phyloP scores from a whole-genome alignment of 2,888 invertebrate species.

The Pyrrhia umbra region DNA sequence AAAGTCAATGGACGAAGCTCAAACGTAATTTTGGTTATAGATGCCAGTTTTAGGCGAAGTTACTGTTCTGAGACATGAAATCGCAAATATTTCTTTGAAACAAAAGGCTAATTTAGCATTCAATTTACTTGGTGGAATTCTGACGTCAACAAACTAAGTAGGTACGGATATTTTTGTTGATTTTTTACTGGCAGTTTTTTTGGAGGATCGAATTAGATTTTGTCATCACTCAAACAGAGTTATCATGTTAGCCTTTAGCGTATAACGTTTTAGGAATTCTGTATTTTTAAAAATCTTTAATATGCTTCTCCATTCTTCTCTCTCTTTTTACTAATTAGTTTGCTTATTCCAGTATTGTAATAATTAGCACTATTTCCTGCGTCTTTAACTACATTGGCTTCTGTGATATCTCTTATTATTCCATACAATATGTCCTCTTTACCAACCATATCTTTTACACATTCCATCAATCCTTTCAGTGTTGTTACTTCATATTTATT shows the following conservation, averaged over 20 bases:
- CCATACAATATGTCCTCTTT: background rate
- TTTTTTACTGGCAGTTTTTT: conserved; percentile 4
- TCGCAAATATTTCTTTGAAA: background rate
- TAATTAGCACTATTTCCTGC: background rate
- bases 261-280: background rate
- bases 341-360: background rate
- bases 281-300: too few species aligned
- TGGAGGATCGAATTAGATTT: background rate
- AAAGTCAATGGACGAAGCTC: conserved; percentile 51
- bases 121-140: background rate
- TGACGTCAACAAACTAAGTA: background rate
- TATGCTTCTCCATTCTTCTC: background rate
- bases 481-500: background rate
- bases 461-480: background rate
- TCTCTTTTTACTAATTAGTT: background rate
- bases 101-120: background rate
- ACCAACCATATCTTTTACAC: background rate
- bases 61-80: conserved; percentile 7
- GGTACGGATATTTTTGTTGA: background rate
- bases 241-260: background rate
- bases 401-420: background rate
- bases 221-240: conserved; percentile 2
- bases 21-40: background rate
- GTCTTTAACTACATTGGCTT: too few species aligned
- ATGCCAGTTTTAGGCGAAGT: background rate